phyloP scores from a whole-genome alignment of 2,113 vertebrate species.

The Hepsetus odoe region DNA sequence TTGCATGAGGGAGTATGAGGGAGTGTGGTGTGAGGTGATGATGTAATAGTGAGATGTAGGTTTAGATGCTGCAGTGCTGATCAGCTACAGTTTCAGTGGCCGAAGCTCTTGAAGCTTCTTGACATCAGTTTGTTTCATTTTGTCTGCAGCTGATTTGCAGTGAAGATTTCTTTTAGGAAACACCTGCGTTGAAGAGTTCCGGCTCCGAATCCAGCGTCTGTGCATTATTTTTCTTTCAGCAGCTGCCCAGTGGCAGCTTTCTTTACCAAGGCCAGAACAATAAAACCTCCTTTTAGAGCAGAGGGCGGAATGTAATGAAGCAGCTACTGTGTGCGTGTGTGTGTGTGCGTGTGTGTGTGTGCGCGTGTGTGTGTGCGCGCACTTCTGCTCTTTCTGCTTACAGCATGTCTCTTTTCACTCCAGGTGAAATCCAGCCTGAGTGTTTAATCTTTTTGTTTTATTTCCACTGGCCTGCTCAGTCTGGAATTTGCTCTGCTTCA shows the following conservation, averaged over 20 bases:
- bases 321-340: not conserved
- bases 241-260: too few species aligned
- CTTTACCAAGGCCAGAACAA: too few species aligned
- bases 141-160: too few species aligned
- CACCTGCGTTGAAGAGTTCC: too few species aligned
- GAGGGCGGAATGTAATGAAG: not conserved
- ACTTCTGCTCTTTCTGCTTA: not conserved
- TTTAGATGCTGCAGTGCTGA: not conserved
- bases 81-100: not conserved
- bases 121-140: too few species aligned
- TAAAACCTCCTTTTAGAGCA: not conserved
- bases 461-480: conserved; percentile 11
- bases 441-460: conserved; percentile 11
- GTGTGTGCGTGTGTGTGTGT: not conserved
- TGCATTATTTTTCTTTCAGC: too few species aligned
- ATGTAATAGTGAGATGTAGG: not conserved
- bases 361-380: conserved; percentile 22
- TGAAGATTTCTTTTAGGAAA: too few species aligned
- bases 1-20: not conserved
- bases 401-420: conserved; percentile 14
- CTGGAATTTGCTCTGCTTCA: conserved; percentile 10
- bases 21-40: not conserved
- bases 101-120: too few species aligned
- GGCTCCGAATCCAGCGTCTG: too few species aligned
- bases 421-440: not conserved